phyloP scores from a whole-genome alignment of 2,797 vertebrate genomes.

The Holocentrus rufus region DNA sequence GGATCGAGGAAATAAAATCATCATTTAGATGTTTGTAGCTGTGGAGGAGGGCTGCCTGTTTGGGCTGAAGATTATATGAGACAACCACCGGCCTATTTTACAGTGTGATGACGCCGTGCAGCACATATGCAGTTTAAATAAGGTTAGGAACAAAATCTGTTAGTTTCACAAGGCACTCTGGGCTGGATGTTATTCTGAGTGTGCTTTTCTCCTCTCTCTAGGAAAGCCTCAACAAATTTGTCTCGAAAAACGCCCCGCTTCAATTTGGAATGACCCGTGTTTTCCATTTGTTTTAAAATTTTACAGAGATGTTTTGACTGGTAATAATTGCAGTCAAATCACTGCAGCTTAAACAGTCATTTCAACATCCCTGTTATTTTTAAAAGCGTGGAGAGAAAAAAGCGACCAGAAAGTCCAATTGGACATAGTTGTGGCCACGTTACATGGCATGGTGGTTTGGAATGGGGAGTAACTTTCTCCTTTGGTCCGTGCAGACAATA shows the following conservation, averaged over 20 bases:
- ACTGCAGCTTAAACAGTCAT: conserved; percentile 40
- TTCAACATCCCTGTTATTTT: conserved; percentile 67
- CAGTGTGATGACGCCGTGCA: conserved; percentile 29
- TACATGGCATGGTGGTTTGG: conserved; percentile 71
- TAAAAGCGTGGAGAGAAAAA: conserved; percentile 50
- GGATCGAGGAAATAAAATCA: conserved; percentile 43
- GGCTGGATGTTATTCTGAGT: conserved; percentile 41
- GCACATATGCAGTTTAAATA: conserved; percentile 24
- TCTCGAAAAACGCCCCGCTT: conserved; percentile 33
- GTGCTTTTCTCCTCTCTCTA: conserved; percentile 35
- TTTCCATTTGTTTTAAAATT: conserved; percentile 54
- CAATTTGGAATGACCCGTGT: conserved; percentile 31
- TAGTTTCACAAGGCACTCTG: conserved; percentile 20
- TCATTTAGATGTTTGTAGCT: conserved; percentile 48
- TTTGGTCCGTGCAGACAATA: conserved; percentile 69
- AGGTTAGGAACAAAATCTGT: conserved; percentile 19
- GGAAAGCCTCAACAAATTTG: conserved; percentile 51
- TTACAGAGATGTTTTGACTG: conserved; percentile 55
- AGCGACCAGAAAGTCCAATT: conserved; percentile 52
- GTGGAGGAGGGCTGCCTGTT: conserved; percentile 19
- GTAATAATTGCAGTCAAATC: conserved; percentile 55
- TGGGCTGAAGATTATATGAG: conserved; percentile 26
- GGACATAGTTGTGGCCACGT: conserved; percentile 76
- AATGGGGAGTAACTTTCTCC: conserved; percentile 63
- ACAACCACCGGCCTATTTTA: conserved; percentile 44